These are phyloP conservation scores for Conus canariensis DNA, from an alignment of 2,888 invertebrate genomes.

Conservation along the genomic window DNA sequence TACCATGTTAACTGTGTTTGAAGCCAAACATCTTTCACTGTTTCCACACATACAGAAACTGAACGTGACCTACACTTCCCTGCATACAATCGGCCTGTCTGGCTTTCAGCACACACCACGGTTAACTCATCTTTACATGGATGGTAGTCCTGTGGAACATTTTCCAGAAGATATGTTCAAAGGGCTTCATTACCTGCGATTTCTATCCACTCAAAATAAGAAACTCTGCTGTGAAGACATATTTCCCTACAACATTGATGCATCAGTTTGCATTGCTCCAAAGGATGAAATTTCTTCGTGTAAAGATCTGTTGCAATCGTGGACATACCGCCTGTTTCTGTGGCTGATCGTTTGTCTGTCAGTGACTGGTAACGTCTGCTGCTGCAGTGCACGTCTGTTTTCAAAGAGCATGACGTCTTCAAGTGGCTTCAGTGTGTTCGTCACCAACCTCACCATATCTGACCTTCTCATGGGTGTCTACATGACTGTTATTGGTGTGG, in stretches of 20 bases:
- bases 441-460: not conserved
- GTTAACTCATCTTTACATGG: not conserved
- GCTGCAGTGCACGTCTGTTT: not conserved
- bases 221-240: not conserved
- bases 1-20: not conserved
- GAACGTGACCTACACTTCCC: not conserved
- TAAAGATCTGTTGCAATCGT: not conserved
- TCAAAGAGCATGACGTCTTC: not conserved
- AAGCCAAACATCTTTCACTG: not conserved
- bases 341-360: not conserved
- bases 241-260: not conserved
- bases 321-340: not conserved
- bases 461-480: conserved; percentile 12
- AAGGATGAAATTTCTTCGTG: not conserved
- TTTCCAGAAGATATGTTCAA: conserved; percentile 1
- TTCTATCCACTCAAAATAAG: not conserved
- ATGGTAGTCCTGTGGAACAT: not conserved
- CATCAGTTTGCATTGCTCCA: not conserved
- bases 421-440: conserved; percentile 19
- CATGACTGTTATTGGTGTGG: not conserved
- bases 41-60: not conserved
- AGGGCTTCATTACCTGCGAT: not conserved
- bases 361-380: conserved; percentile 3
- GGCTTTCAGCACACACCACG: not conserved
- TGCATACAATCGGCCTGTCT: not conserved